A percentile compares a stretch with the other conserved stretches of the same genome.
phyloP scores from a whole-genome alignment of 2,113 vertebrate species.

The Siniperca knerii region DNA sequence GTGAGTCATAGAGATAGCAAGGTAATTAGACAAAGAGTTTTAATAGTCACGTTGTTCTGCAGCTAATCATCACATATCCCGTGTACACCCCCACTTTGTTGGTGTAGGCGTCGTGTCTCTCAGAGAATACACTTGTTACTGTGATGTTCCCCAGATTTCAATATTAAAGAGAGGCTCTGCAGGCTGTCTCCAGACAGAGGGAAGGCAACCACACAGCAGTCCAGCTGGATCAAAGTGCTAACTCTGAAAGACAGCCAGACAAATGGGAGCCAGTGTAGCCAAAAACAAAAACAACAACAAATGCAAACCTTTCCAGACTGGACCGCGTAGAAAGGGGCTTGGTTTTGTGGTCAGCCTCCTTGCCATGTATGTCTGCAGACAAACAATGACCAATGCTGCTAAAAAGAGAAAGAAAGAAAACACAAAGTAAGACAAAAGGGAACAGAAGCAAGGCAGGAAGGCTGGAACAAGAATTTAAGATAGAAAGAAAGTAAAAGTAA shows the following conservation, averaged over 20 bases:
- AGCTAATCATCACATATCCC: conserved; percentile 6
- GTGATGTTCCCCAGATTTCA: conserved; percentile 43
- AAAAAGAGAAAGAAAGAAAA: background rate
- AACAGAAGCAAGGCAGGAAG: background rate
- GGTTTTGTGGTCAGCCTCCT: conserved; percentile 18
- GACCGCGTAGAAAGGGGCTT: background rate
- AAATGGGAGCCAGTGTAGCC: conserved; percentile 40
- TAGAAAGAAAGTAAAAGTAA: background rate
- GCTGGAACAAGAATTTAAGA: background rate
- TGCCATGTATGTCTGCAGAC: conserved; percentile 13
- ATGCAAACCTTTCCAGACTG: conserved; percentile 3
- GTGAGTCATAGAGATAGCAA: conserved; percentile 8
- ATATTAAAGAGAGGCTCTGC: conserved; percentile 45
- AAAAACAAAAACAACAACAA: background rate
- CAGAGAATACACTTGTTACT: conserved; percentile 13
- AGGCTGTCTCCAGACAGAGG: conserved; percentile 31
- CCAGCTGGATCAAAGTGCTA: conserved; percentile 52
- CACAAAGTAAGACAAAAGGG: conserved; percentile 1
- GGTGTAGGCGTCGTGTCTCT: background rate
- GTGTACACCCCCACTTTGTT: background rate
- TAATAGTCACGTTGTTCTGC: conserved; percentile 2
- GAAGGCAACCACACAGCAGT: conserved; percentile 51
- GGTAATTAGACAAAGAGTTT: conserved; percentile 8
- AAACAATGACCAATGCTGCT: conserved; percentile 2
- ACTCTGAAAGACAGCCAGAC: conserved; percentile 46